Conservation (phyloP, 2,888 invertebrate genomes). For the Folsomia manolachei region DNA sequence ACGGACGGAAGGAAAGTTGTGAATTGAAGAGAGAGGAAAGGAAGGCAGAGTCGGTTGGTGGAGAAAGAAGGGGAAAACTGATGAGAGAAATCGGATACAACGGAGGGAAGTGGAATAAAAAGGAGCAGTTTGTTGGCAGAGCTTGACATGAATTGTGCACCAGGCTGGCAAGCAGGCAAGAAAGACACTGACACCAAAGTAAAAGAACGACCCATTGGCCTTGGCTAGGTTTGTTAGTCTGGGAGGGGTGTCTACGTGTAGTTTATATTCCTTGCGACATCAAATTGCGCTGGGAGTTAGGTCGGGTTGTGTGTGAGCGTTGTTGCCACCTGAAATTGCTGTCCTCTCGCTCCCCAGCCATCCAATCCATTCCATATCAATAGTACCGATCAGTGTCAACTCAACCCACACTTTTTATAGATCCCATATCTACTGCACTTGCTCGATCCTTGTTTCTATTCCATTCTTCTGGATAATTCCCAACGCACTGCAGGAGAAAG, state of each 20-base stretch:
- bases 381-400: not conserved
- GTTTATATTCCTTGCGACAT: not conserved
- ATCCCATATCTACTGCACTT: not conserved
- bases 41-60: not conserved
- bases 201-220: not conserved
- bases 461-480: not conserved
- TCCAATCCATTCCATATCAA: not conserved
- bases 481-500: not conserved
- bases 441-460: too few species aligned
- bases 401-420: conserved; percentile 4
- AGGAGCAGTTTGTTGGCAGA: conserved; percentile 38
- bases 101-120: conserved; percentile 28
- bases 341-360: not conserved
- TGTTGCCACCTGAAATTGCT: conserved; percentile 8
- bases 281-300: not conserved
- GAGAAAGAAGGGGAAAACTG: conserved; percentile 10
- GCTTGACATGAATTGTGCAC: not conserved
- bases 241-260: not conserved
- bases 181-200: not conserved
- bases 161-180: not conserved
- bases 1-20: too few species aligned
- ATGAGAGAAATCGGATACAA: conserved; percentile 22
- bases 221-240: not conserved
- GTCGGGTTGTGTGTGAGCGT: not conserved
- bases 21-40: too few species aligned